Evolutionary conservation across 2,888 invertebrate species (phyloP).

Genomic region (Chymomyza amoena): DNA sequence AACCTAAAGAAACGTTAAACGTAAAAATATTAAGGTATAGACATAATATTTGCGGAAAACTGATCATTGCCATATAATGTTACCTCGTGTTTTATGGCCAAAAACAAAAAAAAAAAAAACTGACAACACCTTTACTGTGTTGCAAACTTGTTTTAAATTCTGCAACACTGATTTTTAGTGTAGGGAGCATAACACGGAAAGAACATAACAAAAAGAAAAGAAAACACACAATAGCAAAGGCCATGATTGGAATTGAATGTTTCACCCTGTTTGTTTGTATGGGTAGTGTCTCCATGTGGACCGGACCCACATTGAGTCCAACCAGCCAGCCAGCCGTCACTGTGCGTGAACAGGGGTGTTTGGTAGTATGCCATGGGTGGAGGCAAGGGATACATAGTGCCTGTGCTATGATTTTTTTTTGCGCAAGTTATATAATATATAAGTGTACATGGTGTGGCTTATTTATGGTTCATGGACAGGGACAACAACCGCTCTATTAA

Average conservation of each 20-base stretch:
- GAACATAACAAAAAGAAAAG: neutral
- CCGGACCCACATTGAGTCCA: neutral
- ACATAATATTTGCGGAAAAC: too few relatives aligned
- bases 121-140: neutral
- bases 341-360: neutral
- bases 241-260: neutral
- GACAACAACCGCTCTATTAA: slow-evolving; percentile 53
- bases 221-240: slow-evolving; percentile 15
- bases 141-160: neutral
- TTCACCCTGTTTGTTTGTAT: neutral
- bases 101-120: too few relatives aligned
- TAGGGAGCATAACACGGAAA: neutral
- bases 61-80: too few relatives aligned
- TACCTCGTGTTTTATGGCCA: too few relatives aligned
- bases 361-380: neutral
- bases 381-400: neutral
- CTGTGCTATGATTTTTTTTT: slow-evolving; percentile 17
- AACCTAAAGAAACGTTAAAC: too few relatives aligned
- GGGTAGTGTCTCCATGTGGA: neutral
- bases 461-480: slow-evolving; percentile 49
- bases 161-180: neutral
- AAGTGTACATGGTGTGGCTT: slow-evolving; percentile 34
- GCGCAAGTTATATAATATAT: slow-evolving; percentile 35
- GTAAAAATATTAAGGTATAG: too few relatives aligned
- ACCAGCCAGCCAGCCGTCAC: neutral